Conservation (phyloP, 2,888 invertebrate species). For the Imbricaverruca yamaguchii region DNA sequence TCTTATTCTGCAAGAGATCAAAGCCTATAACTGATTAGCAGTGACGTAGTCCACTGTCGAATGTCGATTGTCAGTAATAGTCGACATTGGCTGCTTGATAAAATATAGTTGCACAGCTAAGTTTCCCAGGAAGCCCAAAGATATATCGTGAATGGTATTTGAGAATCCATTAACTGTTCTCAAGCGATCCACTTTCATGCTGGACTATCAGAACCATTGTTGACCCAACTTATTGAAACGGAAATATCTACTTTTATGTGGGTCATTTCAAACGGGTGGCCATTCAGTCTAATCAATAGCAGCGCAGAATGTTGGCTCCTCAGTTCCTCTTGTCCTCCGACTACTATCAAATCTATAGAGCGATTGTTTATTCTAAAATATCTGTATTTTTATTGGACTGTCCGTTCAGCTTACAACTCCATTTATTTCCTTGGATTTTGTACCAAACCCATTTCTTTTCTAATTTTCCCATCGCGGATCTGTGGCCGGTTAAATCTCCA, state of each 20-base stretch:
- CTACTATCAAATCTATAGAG: constrained; percentile 1
- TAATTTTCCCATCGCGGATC: neutral
- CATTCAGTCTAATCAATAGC: constrained; percentile 1
- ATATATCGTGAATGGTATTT: neutral
- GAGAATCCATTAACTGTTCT: neutral
- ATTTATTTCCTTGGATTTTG: constrained; percentile 13
- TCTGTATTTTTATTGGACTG: constrained; percentile 10
- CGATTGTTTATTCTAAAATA: constrained; percentile 20
- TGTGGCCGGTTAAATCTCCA: constrained; percentile 12
- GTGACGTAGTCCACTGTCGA: too few relatives aligned
- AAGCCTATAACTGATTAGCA: too few relatives aligned
- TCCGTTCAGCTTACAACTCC: constrained; percentile 20
- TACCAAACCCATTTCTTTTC: neutral
- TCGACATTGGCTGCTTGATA: too few relatives aligned
- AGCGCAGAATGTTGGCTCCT: too few relatives aligned
- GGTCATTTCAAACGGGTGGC: neutral
- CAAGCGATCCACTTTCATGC: neutral
- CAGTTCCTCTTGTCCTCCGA: neutral
- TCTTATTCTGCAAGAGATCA: too few relatives aligned
- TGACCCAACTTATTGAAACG: neutral
- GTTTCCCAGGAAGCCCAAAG: too few relatives aligned
- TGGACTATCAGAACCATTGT: neutral
- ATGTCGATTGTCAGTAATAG: too few relatives aligned
- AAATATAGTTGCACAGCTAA: too few relatives aligned
- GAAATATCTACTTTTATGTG: neutral